Evolutionary conservation across 2,797 vertebrate genomes (phyloP).

Genomic region (Pipistrellus kuhlii): DNA sequence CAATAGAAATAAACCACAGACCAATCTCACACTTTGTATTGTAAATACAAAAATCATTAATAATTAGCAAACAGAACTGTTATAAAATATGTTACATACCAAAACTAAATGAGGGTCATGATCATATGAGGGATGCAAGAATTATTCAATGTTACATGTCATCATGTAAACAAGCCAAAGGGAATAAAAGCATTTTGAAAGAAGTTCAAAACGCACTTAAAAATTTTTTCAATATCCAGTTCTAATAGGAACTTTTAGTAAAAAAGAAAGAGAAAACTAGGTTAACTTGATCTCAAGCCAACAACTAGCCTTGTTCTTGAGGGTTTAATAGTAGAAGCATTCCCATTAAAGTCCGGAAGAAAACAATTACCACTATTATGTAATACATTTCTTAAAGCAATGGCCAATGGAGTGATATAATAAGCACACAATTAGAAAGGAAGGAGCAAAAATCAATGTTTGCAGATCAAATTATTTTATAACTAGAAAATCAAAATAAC

Average conservation of each 20-base stretch:
- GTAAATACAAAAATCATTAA: slow-evolving; percentile 22
- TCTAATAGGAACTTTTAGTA: slow-evolving; percentile 42
- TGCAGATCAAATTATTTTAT: slow-evolving; percentile 35
- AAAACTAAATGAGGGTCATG: neutral
- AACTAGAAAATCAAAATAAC: slow-evolving; percentile 38
- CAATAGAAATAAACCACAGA: slow-evolving; percentile 3
- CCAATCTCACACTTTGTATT: neutral
- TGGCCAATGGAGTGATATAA: neutral
- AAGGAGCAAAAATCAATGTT: slow-evolving; percentile 21
- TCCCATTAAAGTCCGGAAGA: neutral
- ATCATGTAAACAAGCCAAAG: slow-evolving; percentile 30
- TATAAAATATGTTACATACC: neutral
- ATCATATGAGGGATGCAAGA: neutral
- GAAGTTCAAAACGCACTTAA: slow-evolving; percentile 5
- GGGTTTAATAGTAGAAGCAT: slow-evolving; percentile 34
- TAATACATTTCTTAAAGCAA: slow-evolving; percentile 23
- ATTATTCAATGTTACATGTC: neutral
- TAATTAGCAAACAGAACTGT: slow-evolving; percentile 19
- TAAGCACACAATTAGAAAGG: slow-evolving; percentile 28
- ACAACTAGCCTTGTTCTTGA: slow-evolving; percentile 31
- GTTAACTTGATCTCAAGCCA: slow-evolving; percentile 46
- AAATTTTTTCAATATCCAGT: slow-evolving; percentile 30
- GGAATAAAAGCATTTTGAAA: neutral
- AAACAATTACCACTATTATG: neutral
- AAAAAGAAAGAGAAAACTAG: slow-evolving; percentile 46